phyloP scores from a whole-genome alignment of 2,888 invertebrate genomes.

The Cremastinae sp. region DNA sequence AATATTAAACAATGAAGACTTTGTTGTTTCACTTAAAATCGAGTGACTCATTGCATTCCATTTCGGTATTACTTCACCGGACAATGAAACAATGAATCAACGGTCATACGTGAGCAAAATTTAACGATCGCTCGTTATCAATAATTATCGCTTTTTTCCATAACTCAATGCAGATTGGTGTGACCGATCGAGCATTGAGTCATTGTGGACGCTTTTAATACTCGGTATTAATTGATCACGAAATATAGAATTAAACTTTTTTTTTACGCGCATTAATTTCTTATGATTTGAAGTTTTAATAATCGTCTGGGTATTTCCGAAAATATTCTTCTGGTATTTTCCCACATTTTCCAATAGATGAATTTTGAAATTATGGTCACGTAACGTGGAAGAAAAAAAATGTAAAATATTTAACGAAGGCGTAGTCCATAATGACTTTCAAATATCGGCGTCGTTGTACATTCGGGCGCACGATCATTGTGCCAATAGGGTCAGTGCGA shows the following conservation, averaged over 20 bases:
- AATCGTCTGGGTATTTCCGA: background rate
- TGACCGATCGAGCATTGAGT: slow-evolving; percentile 21
- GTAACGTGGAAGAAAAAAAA: background rate
- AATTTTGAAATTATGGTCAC: background rate
- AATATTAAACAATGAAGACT: background rate
- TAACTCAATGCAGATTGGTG: slow-evolving; percentile 9
- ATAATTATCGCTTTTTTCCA: slow-evolving; percentile 40
- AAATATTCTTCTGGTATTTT: background rate
- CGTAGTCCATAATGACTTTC: slow-evolving; percentile 34
- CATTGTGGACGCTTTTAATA: too few species aligned
- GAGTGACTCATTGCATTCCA: slow-evolving; percentile 30
- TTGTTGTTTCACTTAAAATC: slow-evolving; percentile 9
- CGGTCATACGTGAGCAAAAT: slow-evolving; percentile 52
- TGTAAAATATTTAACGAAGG: slow-evolving; percentile 20
- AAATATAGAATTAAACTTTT: too few species aligned
- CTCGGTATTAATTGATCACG: too few species aligned
- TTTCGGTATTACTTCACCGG: slow-evolving; percentile 44
- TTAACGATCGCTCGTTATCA: slow-evolving; percentile 45
- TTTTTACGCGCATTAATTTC: too few species aligned
- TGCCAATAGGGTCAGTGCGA: slow-evolving; percentile 66
- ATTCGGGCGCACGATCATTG: slow-evolving; percentile 19
- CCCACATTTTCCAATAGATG: background rate
- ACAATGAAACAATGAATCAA: slow-evolving; percentile 32
- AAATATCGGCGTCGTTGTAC: slow-evolving; percentile 47
- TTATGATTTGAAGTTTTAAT: too few species aligned